Evolutionary conservation across 2,888 invertebrate genomes (phyloP).

Genomic region (Chloroclystis v-ata): DNA sequence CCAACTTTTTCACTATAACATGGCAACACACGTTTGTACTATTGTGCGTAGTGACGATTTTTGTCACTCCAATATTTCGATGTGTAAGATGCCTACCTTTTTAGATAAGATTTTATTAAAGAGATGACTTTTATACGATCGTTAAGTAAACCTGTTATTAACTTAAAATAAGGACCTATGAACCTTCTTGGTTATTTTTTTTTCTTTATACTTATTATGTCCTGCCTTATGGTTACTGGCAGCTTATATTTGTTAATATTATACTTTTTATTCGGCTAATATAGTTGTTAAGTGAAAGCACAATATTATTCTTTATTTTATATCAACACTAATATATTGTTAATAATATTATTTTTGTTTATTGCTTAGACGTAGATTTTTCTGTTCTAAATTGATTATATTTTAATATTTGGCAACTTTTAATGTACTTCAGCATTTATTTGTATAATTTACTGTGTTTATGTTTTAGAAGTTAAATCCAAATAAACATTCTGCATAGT

Average conservation of each 20-base stretch:
- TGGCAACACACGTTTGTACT: constrained; percentile 55
- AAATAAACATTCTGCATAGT: constrained; percentile 78
- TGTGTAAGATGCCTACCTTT: constrained; percentile 65
- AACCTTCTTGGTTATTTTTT: constrained; percentile 58
- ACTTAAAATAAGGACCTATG: constrained; percentile 73
- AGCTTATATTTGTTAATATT: constrained; percentile 42
- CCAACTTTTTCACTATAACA: constrained; percentile 63
- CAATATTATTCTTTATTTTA: constrained; percentile 70
- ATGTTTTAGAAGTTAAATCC: constrained; percentile 74
- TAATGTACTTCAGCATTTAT: constrained; percentile 70
- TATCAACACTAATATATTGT: constrained; percentile 73
- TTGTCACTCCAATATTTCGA: constrained; percentile 30
- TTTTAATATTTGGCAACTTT: constrained; percentile 58
- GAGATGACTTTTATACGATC: constrained; percentile 77
- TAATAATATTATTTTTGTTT: constrained; percentile 73
- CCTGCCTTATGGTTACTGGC: constrained; percentile 41
- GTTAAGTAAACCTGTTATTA: constrained; percentile 76
- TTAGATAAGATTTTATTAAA: constrained; percentile 76
- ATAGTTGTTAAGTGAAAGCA: constrained; percentile 71
- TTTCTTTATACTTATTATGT: constrained; percentile 34
- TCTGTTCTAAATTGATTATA: constrained; percentile 49
- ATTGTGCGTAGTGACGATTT: constrained; percentile 53
- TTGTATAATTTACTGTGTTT: constrained; percentile 75
- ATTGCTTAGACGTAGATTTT: constrained; percentile 52
- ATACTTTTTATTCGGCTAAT: constrained; percentile 69